Evolutionary conservation across 2,113 vertebrate genomes (phyloP).

Genomic region (Tautogolabrus adspersus): DNA sequence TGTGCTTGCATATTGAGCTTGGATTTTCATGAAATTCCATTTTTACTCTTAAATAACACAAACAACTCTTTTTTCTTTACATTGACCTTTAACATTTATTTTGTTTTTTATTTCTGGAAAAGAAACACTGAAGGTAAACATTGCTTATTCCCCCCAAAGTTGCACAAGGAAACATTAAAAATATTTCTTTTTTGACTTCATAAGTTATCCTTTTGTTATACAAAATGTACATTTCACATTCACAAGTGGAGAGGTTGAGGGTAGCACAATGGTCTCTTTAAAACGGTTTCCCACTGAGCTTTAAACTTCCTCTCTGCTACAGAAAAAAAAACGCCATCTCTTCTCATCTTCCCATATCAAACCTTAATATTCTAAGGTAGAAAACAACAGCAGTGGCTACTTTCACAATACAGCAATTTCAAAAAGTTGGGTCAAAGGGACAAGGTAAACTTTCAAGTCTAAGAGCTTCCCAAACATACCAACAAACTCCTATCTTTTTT

Average conservation of each 20-base stretch:
- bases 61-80: slow-evolving; percentile 11
- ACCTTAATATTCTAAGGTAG: slow-evolving; percentile 10
- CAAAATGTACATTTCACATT: slow-evolving; percentile 91
- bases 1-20: neutral
- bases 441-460: slow-evolving; percentile 30
- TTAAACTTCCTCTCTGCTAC: slow-evolving; percentile 56
- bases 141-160: slow-evolving; percentile 10
- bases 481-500: neutral
- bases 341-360: slow-evolving; percentile 11
- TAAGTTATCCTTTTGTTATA: slow-evolving; percentile 80
- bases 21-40: neutral
- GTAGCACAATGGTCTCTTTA: slow-evolving; percentile 62
- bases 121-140: slow-evolving; percentile 76
- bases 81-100: slow-evolving; percentile 62
- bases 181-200: slow-evolving; percentile 85
- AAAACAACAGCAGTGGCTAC: slow-evolving; percentile 35
- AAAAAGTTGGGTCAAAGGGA: slow-evolving; percentile 19
- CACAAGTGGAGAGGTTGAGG: slow-evolving; percentile 83
- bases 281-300: slow-evolving; percentile 59
- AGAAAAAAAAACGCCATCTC: slow-evolving; percentile 18
- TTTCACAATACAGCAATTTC: slow-evolving; percentile 56
- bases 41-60: slow-evolving; percentile 18
- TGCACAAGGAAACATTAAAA: slow-evolving; percentile 89
- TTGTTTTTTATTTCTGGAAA: slow-evolving; percentile 61
- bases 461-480: slow-evolving; percentile 9